Conservation (phyloP, 2,113 vertebrate genomes). For the Sminthopsis crassicaudata region DNA sequence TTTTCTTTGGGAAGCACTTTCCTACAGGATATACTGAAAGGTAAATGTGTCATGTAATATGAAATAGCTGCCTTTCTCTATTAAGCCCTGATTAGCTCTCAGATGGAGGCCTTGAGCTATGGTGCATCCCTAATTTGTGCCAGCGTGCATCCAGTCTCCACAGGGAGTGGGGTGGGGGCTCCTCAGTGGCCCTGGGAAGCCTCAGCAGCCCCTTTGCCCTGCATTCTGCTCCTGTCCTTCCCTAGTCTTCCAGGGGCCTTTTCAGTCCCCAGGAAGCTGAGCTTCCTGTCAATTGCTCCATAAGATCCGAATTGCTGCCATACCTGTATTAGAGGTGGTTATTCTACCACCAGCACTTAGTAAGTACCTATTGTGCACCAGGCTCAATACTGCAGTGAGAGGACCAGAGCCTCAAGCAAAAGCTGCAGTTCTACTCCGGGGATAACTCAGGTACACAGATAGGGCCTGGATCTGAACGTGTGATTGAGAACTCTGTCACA, state of each 20-base stretch:
- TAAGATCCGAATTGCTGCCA: constrained; percentile 48
- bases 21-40: constrained; percentile 62
- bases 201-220: constrained; percentile 1
- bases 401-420: too few species aligned
- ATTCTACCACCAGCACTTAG: neutral
- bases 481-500: neutral
- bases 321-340: neutral
- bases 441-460: neutral
- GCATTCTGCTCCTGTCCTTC: neutral
- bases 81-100: constrained; percentile 57
- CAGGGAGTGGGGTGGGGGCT: neutral
- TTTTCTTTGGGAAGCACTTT: constrained; percentile 66
- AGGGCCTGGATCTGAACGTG: neutral
- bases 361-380: neutral
- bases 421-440: neutral
- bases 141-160: neutral
- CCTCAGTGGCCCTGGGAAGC: constrained; percentile 15
- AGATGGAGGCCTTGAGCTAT: constrained; percentile 35
- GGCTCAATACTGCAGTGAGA: neutral
- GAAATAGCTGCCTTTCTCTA: constrained; percentile 68
- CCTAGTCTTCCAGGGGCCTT: neutral
- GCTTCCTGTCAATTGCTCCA: constrained; percentile 8
- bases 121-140: constrained; percentile 47
- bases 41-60: constrained; percentile 73
- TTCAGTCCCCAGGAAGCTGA: neutral